phyloP scores from a whole-genome alignment of 2,113 vertebrate species.

The Eretmochelys imbricata region DNA sequence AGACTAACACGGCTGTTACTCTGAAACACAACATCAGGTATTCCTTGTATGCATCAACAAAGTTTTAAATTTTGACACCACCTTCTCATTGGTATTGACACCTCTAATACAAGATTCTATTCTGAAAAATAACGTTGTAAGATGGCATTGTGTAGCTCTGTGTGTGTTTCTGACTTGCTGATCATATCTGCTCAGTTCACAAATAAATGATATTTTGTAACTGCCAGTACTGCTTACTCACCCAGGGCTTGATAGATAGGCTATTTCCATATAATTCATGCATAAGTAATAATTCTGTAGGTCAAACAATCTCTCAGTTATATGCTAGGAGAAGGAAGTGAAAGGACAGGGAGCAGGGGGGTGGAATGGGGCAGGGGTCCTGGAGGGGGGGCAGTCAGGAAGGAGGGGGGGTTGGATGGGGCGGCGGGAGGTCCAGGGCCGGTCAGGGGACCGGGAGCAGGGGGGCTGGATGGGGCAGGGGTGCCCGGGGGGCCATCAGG shows the following conservation, averaged over 20 bases:
- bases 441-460: no score
- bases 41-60: neutral
- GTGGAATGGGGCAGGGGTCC: no score
- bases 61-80: neutral
- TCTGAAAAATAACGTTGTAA: neutral
- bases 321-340: no score
- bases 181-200: neutral
- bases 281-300: neutral
- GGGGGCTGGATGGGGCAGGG: no score
- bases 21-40: neutral
- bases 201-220: neutral
- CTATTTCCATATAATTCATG: neutral
- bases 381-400: no score
- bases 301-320: neutral
- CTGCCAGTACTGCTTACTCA: neutral
- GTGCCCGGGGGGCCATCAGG: no score
- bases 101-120: neutral
- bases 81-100: neutral
- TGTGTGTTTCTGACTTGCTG: neutral
- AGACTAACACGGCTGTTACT: no score
- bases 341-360: no score
- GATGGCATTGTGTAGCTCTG: neutral
- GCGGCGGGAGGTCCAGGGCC: no score
- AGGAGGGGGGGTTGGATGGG: no score
- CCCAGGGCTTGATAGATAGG: neutral